Evolutionary conservation across 2,113 vertebrate genomes (phyloP), one percentile per base, ranked within the genome.

Genomic region (Mohoua ochrocephala): DNA sequence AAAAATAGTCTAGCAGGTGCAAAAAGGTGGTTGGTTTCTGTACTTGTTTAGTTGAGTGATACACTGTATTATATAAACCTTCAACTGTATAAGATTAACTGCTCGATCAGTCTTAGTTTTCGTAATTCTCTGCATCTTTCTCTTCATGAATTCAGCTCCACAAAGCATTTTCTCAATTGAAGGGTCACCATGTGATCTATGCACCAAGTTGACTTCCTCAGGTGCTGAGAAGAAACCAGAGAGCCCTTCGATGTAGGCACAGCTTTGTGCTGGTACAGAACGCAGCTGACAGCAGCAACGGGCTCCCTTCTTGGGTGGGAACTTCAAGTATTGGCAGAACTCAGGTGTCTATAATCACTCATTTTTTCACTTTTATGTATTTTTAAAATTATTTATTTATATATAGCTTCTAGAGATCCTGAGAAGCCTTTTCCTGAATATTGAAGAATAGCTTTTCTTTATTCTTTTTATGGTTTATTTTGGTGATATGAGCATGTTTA

Each of bases 331-430:
- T 17, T 68, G n/a, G 26, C 12, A 28, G 5, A 49, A 35, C 5
- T 15, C n/a, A 26, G 3, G 0, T 31, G 13, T 35, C 59, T 63
- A 3, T 31, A 68, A 45, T 44, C 5, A 33, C 13, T 47, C 0
- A 3, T 28, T 17, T 63, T 59, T 71, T 31, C n/a, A 0, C 23
- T 53, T 30, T 8, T 17, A 2, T 31, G 0, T 41, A 1, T 56
- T 23, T 11, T n/a, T 0, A 3, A 24, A 64, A 9, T 9, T 30
- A 3, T 39, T 52, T 31, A 4, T 12, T 41, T 49, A 11, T 42
- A 42, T 7, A 5, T 30, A 27, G 7, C 1, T 59, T 65, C 24
- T 42, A 26, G 15, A 45, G 5, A 35, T 50, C 3, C 6, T 23
- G 3, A 60, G 20, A 56, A 57, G 8, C 12, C 2, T 31, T 52